phyloP scores from a whole-genome alignment of 2,888 invertebrate genomes.

The Automeris io region DNA sequence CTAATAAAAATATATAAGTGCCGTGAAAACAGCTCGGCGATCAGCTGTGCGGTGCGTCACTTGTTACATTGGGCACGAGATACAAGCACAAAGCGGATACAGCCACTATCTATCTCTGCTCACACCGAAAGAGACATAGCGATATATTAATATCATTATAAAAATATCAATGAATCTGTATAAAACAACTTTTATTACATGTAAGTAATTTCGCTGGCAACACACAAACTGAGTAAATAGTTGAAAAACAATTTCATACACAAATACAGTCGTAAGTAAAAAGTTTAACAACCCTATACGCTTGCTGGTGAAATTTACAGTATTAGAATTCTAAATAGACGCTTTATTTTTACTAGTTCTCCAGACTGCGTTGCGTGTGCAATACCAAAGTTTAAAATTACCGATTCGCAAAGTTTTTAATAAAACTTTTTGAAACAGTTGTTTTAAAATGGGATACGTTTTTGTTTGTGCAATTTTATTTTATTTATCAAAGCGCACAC shows the following conservation, averaged over 20 bases:
- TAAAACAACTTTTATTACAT: too few species aligned
- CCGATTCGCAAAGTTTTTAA: conserved; percentile 19
- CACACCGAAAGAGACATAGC: too few species aligned
- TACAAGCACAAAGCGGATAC: too few species aligned
- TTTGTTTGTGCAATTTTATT: background rate
- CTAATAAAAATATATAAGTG: too few species aligned
- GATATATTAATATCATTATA: too few species aligned
- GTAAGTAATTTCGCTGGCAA: background rate
- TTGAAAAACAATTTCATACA: background rate
- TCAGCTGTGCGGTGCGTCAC: too few species aligned
- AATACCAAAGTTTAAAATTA: conserved; percentile 23
- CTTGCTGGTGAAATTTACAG: conserved; percentile 13
- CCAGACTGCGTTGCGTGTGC: conserved; percentile 6
- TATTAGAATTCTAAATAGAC: conserved; percentile 19
- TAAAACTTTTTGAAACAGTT: too few species aligned
- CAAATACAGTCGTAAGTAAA: conserved; percentile 5
- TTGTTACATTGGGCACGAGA: too few species aligned
- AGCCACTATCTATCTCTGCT: too few species aligned
- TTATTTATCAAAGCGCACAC: background rate
- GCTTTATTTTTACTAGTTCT: conserved; percentile 29
- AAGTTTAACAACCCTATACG: conserved; percentile 16
- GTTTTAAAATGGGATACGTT: background rate
- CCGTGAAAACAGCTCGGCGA: too few species aligned
- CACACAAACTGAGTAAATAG: background rate
- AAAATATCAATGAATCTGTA: too few species aligned